Conservation (phyloP, 2,888 invertebrate species). For the Lasius fuliginosus region DNA sequence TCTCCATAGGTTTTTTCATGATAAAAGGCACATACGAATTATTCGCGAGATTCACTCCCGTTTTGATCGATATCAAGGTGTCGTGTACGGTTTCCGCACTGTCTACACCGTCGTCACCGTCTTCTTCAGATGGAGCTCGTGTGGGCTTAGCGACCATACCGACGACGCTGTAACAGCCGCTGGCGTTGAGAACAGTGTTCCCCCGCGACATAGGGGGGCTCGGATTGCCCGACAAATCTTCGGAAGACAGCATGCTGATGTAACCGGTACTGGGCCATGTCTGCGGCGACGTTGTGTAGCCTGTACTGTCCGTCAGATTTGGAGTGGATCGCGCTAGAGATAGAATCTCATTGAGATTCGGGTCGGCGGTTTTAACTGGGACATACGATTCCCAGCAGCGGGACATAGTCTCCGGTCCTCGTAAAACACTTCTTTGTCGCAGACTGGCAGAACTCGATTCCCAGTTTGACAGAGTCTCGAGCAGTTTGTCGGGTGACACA, state of each 20-base stretch:
- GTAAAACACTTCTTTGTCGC: constrained; percentile 81
- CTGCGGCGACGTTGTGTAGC: constrained; percentile 81
- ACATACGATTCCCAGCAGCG: constrained; percentile 83
- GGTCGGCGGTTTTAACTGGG: constrained; percentile 80
- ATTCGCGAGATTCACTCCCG: constrained; percentile 72
- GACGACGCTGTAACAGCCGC: not conserved
- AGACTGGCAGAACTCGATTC: constrained; percentile 80
- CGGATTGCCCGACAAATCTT: constrained; percentile 82
- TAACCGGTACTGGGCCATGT: constrained; percentile 82
- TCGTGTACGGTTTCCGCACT: constrained; percentile 55
- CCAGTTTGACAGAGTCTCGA: constrained; percentile 81
- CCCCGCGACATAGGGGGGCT: constrained; percentile 83
- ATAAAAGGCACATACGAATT: constrained; percentile 80
- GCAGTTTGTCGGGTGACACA: constrained; percentile 79
- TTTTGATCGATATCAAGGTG: constrained; percentile 66
- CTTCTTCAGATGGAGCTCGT: constrained; percentile 75
- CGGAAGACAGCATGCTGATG: constrained; percentile 80
- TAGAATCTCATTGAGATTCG: constrained; percentile 77
- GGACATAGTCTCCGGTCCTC: constrained; percentile 69
- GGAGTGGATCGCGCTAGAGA: constrained; percentile 84
- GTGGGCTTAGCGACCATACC: constrained; percentile 78
- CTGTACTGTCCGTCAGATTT: constrained; percentile 82
- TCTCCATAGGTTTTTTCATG: constrained; percentile 45
- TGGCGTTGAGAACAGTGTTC: constrained; percentile 1
- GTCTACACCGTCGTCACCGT: constrained; percentile 46